Evolutionary conservation across 2,113 vertebrate genomes (phyloP).

Genomic region (Erinaceus europaeus): DNA sequence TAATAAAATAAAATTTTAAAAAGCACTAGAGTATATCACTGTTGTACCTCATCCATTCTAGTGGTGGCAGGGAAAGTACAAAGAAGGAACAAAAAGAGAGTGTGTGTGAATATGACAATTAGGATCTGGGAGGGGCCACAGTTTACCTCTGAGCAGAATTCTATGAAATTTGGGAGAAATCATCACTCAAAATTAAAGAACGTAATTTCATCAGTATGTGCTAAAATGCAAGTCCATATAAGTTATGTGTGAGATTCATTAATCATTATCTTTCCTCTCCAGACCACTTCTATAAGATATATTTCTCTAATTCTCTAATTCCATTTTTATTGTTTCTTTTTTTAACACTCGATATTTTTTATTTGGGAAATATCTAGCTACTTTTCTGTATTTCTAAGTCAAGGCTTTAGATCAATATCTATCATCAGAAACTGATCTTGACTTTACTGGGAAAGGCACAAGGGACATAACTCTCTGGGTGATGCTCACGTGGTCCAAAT

Average conservation of each 20-base stretch:
- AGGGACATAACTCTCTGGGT: neutral
- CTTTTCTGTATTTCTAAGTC: neutral
- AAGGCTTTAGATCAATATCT: neutral
- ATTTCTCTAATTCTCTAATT: neutral
- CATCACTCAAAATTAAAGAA: neutral
- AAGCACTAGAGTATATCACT: no score
- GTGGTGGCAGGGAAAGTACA: no score
- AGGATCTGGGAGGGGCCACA: neutral
- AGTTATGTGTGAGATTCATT: neutral
- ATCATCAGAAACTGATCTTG: neutral
- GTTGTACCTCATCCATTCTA: no score
- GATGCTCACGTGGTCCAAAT: neutral
- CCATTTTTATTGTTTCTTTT: neutral
- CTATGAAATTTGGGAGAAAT: neutral
- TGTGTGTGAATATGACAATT: no score
- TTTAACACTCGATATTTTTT: neutral
- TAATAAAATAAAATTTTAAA: no score
- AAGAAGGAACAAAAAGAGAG: neutral
- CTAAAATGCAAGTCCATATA: neutral
- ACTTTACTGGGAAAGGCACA: no score
- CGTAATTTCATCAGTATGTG: neutral
- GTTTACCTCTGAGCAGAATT: neutral
- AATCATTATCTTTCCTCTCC: neutral
- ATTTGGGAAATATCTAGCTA: neutral
- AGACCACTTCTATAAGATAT: neutral